These are phyloP conservation scores for Drosophila maculinotata DNA, from an alignment of 2,888 invertebrate genomes.

Conservation along the genomic window DNA sequence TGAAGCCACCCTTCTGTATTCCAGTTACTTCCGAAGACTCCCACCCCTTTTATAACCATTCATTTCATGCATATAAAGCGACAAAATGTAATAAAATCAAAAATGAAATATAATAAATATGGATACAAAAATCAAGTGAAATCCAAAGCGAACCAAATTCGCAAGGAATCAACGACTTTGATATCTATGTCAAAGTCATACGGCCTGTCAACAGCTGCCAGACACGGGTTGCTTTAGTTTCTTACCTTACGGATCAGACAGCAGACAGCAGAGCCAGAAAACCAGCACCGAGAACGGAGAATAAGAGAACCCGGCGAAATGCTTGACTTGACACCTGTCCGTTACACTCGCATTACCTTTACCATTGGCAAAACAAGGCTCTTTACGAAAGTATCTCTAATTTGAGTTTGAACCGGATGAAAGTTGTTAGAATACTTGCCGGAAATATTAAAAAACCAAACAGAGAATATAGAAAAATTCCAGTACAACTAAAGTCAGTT, in stretches of 20 bases:
- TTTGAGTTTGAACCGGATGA: too few relatives aligned
- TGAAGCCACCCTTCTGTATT: constrained; percentile 1
- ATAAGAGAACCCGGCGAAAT: constrained; percentile 26
- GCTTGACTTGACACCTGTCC: constrained; percentile 53
- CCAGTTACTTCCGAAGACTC: constrained; percentile 20
- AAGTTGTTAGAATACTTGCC: too few relatives aligned
- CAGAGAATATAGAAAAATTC: too few relatives aligned
- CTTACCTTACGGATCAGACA: constrained; percentile 37
- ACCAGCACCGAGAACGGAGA: constrained; percentile 6
- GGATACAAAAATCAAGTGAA: constrained; percentile 31
- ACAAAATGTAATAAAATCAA: constrained; percentile 19
- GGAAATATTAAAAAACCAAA: too few relatives aligned
- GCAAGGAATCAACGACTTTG: constrained; percentile 14
- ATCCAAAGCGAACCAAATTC: constrained; percentile 32
- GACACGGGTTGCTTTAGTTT: neutral
- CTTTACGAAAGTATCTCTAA: too few relatives aligned
- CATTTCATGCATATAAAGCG: too few relatives aligned
- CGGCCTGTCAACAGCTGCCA: constrained; percentile 23
- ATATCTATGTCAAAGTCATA: constrained; percentile 74
- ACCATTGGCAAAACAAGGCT: neutral
- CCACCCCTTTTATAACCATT: too few relatives aligned
- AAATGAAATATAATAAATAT: constrained; percentile 6
- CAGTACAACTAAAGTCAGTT: too few relatives aligned
- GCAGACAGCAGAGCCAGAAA: constrained; percentile 12
- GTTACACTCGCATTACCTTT: too few relatives aligned